Conservation (phyloP, 2,797 vertebrate species). For the Peromyscus aztecus region DNA sequence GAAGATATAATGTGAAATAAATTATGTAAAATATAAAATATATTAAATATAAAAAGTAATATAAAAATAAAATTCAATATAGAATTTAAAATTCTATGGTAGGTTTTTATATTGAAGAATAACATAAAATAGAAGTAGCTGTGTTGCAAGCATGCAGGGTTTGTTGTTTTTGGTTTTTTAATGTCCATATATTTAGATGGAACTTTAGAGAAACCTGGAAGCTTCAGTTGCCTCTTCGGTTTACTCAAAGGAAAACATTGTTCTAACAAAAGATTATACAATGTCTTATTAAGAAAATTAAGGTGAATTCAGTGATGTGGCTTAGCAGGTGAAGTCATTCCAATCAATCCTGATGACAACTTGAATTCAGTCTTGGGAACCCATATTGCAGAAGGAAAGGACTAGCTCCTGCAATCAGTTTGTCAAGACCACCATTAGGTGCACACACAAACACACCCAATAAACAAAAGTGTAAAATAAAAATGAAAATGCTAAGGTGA, state of each 20-base stretch:
- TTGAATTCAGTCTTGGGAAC: neutral
- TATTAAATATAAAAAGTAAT: neutral
- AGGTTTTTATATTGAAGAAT: neutral
- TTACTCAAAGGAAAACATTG: neutral
- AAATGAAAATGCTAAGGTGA: neutral
- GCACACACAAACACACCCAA: neutral
- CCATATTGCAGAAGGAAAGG: too few relatives aligned
- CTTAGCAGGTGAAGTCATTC: neutral
- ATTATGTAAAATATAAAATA: neutral
- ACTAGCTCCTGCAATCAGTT: neutral
- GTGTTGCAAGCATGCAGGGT: neutral
- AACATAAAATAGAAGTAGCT: neutral
- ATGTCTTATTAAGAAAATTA: neutral
- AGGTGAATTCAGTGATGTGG: neutral
- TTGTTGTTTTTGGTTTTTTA: conserved; percentile 52
- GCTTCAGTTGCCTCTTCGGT: neutral
- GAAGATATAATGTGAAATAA: neutral
- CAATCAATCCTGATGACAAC: neutral
- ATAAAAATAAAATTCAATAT: neutral
- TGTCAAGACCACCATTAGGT: neutral
- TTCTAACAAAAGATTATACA: neutral
- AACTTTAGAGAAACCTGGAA: neutral
- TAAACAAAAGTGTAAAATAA: neutral
- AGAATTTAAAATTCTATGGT: neutral
- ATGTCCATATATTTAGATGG: neutral